Evolutionary conservation across 2,797 vertebrate genomes (phyloP).

Genomic region (Premnoplex brunnescens): DNA sequence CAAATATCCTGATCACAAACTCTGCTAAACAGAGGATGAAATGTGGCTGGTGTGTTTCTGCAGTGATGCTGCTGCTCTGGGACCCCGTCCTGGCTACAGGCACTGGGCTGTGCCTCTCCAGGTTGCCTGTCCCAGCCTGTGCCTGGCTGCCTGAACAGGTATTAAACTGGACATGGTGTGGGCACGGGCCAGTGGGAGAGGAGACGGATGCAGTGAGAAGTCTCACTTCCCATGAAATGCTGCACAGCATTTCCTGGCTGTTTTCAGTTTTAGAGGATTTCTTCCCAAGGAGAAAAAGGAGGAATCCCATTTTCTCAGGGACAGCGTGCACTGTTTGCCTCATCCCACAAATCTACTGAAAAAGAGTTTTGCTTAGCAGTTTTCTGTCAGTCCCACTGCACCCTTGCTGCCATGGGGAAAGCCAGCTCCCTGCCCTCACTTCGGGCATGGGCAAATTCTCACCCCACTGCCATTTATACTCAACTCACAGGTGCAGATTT

Average conservation of each 20-base stretch:
- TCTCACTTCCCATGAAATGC: background rate
- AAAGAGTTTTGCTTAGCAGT: background rate
- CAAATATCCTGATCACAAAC: background rate
- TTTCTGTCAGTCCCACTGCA: background rate
- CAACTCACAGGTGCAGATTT: background rate
- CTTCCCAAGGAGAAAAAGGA: background rate
- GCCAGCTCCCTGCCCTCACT: background rate
- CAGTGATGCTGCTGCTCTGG: background rate
- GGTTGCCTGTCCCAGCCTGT: background rate
- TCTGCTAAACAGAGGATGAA: background rate
- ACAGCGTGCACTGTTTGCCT: background rate
- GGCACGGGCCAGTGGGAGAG: background rate
- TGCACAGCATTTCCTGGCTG: background rate
- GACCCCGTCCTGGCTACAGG: accelerated
- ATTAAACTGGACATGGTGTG: background rate
- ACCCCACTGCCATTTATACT: background rate
- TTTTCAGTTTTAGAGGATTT: constrained; percentile 23
- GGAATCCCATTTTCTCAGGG: background rate
- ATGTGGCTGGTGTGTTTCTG: background rate
- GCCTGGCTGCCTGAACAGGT: background rate
- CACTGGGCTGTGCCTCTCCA: background rate
- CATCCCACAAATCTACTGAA: background rate
- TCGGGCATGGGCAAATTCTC: background rate
- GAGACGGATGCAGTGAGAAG: background rate
- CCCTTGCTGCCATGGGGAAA: background rate